Evolutionary conservation across 30 jellyfish, hydroid and myxozoan species (phyloP), one percentile per base, ranked within the genome.

Genomic region (Nemopilema nomurai): DNA sequence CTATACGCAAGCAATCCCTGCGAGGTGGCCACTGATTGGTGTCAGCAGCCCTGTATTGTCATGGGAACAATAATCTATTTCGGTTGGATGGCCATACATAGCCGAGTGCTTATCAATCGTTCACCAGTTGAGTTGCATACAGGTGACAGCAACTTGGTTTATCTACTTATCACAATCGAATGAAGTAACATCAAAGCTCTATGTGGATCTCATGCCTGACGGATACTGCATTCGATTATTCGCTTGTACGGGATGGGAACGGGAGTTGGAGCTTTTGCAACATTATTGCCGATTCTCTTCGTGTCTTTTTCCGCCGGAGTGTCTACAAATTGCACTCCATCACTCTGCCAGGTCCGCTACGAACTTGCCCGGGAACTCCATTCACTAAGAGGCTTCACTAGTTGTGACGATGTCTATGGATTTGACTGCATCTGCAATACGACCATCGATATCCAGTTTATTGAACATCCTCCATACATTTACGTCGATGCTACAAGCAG

Each of bases 381-480:
- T 74, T 28, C 65, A 0, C 22, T 84, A 23, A 18, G 70, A 41
- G 65, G 63, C 18, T 84, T 26, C 25, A 29, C 1, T 13, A 62
- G 31, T 62, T 84, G 92, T 29, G 28, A 24, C 6, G 87, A 84
- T 32, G 92, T 74, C 24, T 72, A 19, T 65, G 17, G 8, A 8
- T 28, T 21, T 1, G 82, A 49, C 68, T 84, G 92, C 65, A 62
- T 74, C 1, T 84, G 92, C 82, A 72, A 67, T 21, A 27, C 68
- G 21, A 57, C 92, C 26, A 62, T 84, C 31, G 92, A 84, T 65
- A 62, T 84, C 23, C 87, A 65, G 87, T 84, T 20, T 64, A 72
- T 41, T 1, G 87, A 84, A 23, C 71, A 51, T 33, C 92, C 92
- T 18, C 92, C 92, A 25, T 84, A 84, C 72, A 84, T 84, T 0